Evolutionary conservation across 2,113 vertebrate species (phyloP).

Genomic region (Theropithecus gelada): DNA sequence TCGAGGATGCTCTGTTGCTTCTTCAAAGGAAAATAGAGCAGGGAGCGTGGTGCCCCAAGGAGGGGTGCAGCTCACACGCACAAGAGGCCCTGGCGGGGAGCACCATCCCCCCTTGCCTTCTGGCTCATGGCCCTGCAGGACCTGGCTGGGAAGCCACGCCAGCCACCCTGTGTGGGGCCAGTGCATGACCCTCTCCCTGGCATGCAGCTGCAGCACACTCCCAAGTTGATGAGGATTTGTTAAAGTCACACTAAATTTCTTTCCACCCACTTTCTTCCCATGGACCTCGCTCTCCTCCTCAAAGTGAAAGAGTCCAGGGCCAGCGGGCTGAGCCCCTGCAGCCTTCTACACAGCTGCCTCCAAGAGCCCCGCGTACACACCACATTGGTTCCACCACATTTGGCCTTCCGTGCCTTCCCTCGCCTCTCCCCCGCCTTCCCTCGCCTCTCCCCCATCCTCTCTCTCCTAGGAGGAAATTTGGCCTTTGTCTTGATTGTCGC

Average conservation of each 20-base stretch:
- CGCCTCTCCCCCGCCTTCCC: background rate
- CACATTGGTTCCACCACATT: fast-evolving
- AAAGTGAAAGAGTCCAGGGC: background rate
- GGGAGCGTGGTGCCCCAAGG: fast-evolving
- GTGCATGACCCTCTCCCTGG: background rate
- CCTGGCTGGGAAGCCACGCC: background rate
- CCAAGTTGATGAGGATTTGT: background rate
- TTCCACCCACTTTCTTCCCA: background rate
- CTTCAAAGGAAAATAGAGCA: background rate
- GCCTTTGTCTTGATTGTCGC: background rate
- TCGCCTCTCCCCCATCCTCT: fast-evolving
- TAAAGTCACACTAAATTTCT: background rate
- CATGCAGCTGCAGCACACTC: fast-evolving
- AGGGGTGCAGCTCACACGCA: background rate
- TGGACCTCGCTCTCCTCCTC: background rate
- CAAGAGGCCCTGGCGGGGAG: background rate
- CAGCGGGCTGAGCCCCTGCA: fast-evolving
- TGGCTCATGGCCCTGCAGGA: fast-evolving
- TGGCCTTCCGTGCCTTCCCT: background rate
- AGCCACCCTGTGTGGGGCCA: background rate
- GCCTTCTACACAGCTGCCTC: background rate
- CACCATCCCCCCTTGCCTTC: fast-evolving
- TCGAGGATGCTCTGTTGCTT: fast-evolving
- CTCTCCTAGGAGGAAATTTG: background rate
- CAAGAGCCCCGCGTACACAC: background rate